These are phyloP conservation scores for Carcharodon carcharias DNA, from an alignment of 2,797 vertebrate genomes.

Conservation along the genomic window DNA sequence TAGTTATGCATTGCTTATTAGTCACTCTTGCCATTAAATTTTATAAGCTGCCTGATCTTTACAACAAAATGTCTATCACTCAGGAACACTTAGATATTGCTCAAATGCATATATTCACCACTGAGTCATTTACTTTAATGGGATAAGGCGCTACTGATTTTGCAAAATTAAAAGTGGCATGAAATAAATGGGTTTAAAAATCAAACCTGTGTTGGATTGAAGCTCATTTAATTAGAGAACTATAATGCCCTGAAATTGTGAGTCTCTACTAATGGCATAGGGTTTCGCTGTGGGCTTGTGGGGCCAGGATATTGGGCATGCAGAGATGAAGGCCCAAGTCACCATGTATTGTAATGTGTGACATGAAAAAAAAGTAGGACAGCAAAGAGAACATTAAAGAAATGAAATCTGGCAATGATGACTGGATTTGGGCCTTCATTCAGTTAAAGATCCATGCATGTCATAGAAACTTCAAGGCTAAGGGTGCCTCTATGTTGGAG, in stretches of 20 bases:
- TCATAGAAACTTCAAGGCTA: no score
- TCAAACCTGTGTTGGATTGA: not conserved
- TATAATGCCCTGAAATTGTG: not conserved
- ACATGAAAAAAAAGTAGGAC: not conserved
- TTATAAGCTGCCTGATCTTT: conserved; percentile 21
- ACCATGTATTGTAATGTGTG: not conserved
- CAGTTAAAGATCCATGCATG: not conserved
- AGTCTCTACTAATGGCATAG: not conserved
- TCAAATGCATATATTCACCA: not conserved
- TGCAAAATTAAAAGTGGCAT: not conserved
- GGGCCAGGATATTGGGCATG: not conserved
- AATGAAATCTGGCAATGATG: not conserved
- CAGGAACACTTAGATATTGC: not conserved
- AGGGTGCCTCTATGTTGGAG: no score
- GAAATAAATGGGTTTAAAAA: not conserved
- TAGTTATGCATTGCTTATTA: conserved; percentile 7
- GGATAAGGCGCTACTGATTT: not conserved
- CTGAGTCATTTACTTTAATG: not conserved
- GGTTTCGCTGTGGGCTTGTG: not conserved
- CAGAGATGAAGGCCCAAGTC: not conserved
- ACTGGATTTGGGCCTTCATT: not conserved
- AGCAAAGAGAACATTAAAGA: not conserved
- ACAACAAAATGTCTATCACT: not conserved
- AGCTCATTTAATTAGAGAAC: not conserved
- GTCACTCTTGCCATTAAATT: conserved; percentile 21